Evolutionary conservation across 2,113 vertebrate species (phyloP).

Genomic region (Mastomys coucha): DNA sequence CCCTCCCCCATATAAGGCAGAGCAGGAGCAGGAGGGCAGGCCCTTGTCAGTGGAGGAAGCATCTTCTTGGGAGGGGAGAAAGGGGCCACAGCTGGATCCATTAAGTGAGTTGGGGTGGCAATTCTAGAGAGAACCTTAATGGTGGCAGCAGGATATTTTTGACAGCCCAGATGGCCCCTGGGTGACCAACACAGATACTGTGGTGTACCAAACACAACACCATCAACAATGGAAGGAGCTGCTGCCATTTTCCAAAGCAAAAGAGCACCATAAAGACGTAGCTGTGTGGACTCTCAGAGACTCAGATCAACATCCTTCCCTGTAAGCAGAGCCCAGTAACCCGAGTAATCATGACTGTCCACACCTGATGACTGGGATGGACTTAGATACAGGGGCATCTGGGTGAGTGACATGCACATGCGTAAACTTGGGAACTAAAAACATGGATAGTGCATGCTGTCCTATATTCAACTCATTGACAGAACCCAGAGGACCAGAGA

Average conservation of each 20-base stretch:
- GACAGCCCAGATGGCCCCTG: neutral
- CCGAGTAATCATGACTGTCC: neutral
- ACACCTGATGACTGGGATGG: neutral
- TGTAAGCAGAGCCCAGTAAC: neutral
- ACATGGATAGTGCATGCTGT: neutral
- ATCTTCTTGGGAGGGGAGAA: neutral
- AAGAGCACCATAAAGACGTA: neutral
- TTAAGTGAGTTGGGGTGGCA: neutral
- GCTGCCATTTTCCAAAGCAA: neutral
- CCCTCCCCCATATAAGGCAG: neutral
- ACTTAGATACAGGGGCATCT: fast-evolving
- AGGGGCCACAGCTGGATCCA: neutral
- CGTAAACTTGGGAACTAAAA: neutral
- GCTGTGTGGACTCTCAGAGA: neutral
- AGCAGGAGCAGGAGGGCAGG: neutral
- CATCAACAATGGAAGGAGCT: neutral
- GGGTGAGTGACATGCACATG: neutral
- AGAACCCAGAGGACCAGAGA: neutral
- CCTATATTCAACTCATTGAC: neutral
- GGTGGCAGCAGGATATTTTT: neutral
- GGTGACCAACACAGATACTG: neutral
- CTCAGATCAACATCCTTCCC: neutral
- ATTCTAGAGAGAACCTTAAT: neutral
- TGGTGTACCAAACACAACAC: neutral
- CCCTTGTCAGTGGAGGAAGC: neutral